Evolutionary conservation across 35 echinoderm and acorn worm genomes (phyloP), one percentile per base, ranked within the genome.

Genomic region (Strongylocentrotus purpuratus): DNA sequence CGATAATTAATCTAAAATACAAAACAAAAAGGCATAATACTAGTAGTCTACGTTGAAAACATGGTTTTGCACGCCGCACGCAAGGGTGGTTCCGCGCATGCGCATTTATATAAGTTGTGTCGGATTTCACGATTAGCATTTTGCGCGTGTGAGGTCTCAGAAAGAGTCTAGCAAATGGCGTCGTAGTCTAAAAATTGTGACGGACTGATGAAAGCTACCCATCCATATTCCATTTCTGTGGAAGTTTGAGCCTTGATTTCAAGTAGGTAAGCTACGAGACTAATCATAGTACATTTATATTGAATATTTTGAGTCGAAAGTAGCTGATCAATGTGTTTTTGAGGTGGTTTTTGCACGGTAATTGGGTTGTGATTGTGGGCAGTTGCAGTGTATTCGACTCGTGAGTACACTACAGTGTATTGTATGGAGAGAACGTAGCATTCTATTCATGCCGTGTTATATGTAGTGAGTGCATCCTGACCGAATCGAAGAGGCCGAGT

Each of bases 151-250:
- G 45, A 33, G 87, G 87, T 89, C 87, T 89, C 32, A 89, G 87
- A 89, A 89, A 46, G 45, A 89, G 87, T 33, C 87, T 89, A 89
- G 87, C 87, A 89, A 89, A 89, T 89, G 87, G 87, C 87, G 87
- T 89, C 87, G 87, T 89, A 89, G 87, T 89, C 87, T 89, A 89
- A 46, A 89, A 89, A 89, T 2, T 33, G 87, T 89, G 87, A 89
- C 87, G 87, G 87, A 89, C 87, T 89, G 32, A 41, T 41, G 33
- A 89, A 89, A 89, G 33, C 20, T 89, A 45, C 87, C 87, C 87
- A 89, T 5, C 87, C 87, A 89, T 45, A 45, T 89, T 89, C 87
- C 45, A 46, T 89, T 89, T 46, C 87, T 18, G 32, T 89, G 87
- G 9, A 31, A 33, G 33, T 45, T 45, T 89, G 25, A 15, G 87